Evolutionary conservation across 1,140 invertebrate genomes (phyloP).

Genomic region (Bombus haemorrhoidalis): DNA sequence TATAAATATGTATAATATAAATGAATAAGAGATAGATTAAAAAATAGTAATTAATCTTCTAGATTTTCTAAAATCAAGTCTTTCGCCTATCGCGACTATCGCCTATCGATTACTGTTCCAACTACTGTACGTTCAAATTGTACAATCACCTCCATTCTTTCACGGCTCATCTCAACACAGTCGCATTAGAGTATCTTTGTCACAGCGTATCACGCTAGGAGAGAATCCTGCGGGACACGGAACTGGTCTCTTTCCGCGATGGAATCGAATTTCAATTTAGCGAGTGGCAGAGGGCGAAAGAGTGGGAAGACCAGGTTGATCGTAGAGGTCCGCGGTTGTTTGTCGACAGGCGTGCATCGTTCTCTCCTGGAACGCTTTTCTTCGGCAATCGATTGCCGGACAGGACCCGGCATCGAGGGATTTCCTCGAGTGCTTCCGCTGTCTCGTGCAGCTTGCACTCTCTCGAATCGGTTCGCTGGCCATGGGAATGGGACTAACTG

Average conservation of each 20-base stretch:
- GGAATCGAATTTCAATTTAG: constrained; percentile 66
- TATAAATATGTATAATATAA: too few species aligned
- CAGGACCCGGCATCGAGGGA: constrained; percentile 38
- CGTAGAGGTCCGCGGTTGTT: constrained; percentile 55
- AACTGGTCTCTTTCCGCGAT: not conserved
- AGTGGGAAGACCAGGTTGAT: constrained; percentile 14
- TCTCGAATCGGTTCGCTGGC: constrained; percentile 51
- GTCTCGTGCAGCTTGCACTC: constrained; percentile 60
- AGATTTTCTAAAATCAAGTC: not conserved
- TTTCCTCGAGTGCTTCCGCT: constrained; percentile 69
- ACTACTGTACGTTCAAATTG: too few species aligned
- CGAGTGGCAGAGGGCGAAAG: constrained; percentile 30
- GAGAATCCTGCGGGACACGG: not conserved
- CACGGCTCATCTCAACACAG: not conserved
- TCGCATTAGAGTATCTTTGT: not conserved
- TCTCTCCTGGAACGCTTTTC: constrained; percentile 56
- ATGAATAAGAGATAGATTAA: too few species aligned
- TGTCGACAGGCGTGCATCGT: constrained; percentile 46
- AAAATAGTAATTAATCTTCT: too few species aligned
- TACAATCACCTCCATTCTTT: not conserved
- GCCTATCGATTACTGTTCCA: too few species aligned
- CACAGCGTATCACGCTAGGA: not conserved
- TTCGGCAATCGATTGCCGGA: constrained; percentile 63
- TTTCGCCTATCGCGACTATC: not conserved
- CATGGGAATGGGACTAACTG: constrained; percentile 59